phyloP scores from a whole-genome alignment of 2,797 vertebrate species.

The Chanos chanos region DNA sequence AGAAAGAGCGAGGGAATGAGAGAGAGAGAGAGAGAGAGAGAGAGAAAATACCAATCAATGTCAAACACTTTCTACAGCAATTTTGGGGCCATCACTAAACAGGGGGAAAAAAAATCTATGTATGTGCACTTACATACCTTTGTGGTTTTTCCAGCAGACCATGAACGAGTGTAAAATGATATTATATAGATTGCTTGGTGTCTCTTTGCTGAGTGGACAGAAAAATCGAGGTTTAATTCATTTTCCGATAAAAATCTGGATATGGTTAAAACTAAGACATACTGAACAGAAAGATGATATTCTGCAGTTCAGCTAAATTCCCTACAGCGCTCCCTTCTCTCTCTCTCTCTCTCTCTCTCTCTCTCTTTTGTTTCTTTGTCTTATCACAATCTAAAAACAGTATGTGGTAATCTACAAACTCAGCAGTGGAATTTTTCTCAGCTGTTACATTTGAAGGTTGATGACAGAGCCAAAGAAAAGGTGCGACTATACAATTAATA shows the following conservation, averaged over 20 bases:
- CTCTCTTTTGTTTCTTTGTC: slow-evolving; percentile 34
- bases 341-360: neutral
- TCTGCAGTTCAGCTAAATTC: slow-evolving; percentile 46
- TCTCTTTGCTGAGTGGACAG: slow-evolving; percentile 70
- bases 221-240: slow-evolving; percentile 71
- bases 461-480: slow-evolving; percentile 59
- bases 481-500: slow-evolving; percentile 68
- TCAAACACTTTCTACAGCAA: slow-evolving; percentile 61
- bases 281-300: slow-evolving; percentile 63
- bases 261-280: slow-evolving; percentile 59
- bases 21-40: slow-evolving; percentile 41
- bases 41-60: slow-evolving; percentile 61
- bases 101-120: slow-evolving; percentile 42
- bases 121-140: slow-evolving; percentile 55
- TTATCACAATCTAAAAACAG: slow-evolving; percentile 39
- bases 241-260: slow-evolving; percentile 68
- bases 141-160: slow-evolving; percentile 51
- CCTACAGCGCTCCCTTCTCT: slow-evolving; percentile 42
- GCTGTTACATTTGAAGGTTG: slow-evolving; percentile 50
- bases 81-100: slow-evolving; percentile 59
- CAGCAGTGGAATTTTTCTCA: slow-evolving; percentile 53
- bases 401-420: slow-evolving; percentile 52
- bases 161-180: slow-evolving; percentile 57
- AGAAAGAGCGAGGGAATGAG: slow-evolving; percentile 20
- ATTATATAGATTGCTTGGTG: slow-evolving; percentile 46